Conservation (phyloP, 2,797 vertebrate species). For the Chrysocyon brachyurus region DNA sequence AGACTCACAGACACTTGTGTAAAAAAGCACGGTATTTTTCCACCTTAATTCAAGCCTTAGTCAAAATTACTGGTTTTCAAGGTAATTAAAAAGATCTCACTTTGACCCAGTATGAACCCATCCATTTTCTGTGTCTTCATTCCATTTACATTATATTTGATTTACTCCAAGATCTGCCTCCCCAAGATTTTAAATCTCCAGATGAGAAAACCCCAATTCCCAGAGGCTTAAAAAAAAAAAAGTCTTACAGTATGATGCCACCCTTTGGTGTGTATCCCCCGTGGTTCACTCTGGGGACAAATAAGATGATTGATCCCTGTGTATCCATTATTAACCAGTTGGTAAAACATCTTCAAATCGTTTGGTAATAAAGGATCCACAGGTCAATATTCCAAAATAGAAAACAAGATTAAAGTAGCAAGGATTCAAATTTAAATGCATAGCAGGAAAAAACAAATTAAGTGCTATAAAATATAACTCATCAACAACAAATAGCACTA, state of each 20-base stretch:
- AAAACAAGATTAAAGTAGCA: slow-evolving; percentile 40
- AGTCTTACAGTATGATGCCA: background rate
- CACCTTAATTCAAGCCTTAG: background rate
- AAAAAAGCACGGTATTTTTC: background rate
- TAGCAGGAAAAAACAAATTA: slow-evolving; percentile 1
- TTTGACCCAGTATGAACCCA: background rate
- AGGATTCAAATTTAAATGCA: slow-evolving; percentile 51
- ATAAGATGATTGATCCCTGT: background rate
- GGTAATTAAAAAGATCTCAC: slow-evolving; percentile 11
- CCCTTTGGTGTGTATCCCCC: background rate
- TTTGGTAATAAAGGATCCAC: slow-evolving; percentile 17
- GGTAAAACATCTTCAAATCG: background rate
- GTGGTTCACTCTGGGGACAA: background rate
- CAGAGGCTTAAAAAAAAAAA: background rate
- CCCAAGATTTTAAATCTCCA: slow-evolving; percentile 19
- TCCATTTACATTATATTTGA: background rate
- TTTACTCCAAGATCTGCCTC: slow-evolving; percentile 40
- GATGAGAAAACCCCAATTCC: background rate
- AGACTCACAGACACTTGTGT: background rate
- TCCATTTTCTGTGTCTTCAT: background rate
- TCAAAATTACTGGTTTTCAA: slow-evolving; percentile 33
- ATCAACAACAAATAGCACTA: background rate
- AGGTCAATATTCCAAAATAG: slow-evolving; percentile 47
- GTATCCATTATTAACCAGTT: background rate
- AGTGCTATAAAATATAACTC: background rate